These are phyloP conservation scores for Phenacoccus solenopsis DNA, from an alignment of 1,140 invertebrate species.

Conservation along the genomic window DNA sequence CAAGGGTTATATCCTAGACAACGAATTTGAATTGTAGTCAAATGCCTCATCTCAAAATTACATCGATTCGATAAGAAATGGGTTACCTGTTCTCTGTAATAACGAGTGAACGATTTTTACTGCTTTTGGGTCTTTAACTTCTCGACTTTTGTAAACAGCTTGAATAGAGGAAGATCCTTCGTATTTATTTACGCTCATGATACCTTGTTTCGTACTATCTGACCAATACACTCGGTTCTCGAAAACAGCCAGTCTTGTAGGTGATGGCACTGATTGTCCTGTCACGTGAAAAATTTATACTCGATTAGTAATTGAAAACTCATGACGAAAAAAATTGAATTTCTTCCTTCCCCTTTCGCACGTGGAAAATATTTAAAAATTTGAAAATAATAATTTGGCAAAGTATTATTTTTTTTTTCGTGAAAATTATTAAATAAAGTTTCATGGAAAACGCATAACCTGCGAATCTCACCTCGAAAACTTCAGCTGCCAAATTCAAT, in stretches of 20 bases:
- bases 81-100: conserved; percentile 48
- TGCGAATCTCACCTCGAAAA: too few species aligned
- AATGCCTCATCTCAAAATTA: neutral
- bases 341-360: too few species aligned
- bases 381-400: too few species aligned
- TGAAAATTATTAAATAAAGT: too few species aligned
- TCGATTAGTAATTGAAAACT: too few species aligned
- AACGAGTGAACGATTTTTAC: conserved; percentile 68
- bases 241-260: conserved; percentile 70
- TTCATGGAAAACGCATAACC: too few species aligned
- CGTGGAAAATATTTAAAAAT: too few species aligned
- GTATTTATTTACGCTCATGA: conserved; percentile 84
- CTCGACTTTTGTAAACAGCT: conserved; percentile 62
- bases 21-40: too few species aligned
- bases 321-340: too few species aligned
- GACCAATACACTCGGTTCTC: conserved; percentile 91
- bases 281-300: too few species aligned
- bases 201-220: conserved; percentile 86
- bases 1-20: conserved; percentile 47
- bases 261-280: conserved; percentile 72
- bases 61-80: neutral
- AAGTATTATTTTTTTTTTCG: too few species aligned
- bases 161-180: conserved; percentile 60
- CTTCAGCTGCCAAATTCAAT: too few species aligned
- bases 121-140: conserved; percentile 68